Percentiles rank a stretch among this genome's conserved stretches.
Conservation (phyloP, 2,797 vertebrate species). For the Kryptolebias ocellatus region DNA sequence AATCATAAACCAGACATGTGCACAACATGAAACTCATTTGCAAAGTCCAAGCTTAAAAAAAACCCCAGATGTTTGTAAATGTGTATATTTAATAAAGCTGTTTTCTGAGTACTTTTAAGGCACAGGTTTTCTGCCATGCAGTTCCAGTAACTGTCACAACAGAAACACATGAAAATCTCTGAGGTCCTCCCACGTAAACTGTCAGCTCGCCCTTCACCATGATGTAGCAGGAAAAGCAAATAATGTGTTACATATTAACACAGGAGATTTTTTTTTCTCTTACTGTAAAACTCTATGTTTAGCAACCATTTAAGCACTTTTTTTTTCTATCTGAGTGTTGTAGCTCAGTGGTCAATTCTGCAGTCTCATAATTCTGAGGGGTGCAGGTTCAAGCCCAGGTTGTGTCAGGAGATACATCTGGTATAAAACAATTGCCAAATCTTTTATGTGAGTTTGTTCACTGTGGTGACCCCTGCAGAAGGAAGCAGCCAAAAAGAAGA, state of each 20-base stretch:
- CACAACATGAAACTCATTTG: constrained; percentile 4
- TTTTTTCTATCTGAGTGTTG: constrained; percentile 15
- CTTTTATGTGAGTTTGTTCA: no score
- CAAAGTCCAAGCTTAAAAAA: constrained; percentile 11
- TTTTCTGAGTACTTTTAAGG: constrained; percentile 17
- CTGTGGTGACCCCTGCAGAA: no score
- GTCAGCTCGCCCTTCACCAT: constrained; percentile 57
- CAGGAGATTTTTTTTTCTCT: constrained; percentile 19
- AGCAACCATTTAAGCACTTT: constrained; percentile 33
- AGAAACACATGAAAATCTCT: constrained; percentile 30
- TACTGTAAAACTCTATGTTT: constrained; percentile 54
- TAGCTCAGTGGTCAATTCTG: no score
- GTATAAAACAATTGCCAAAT: no score
- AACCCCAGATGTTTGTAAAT: constrained; percentile 32
- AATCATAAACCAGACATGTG: constrained; percentile 6
- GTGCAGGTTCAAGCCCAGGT: no score
- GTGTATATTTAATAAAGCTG: not conserved
- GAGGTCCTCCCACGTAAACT: constrained; percentile 42
- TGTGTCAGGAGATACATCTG: no score
- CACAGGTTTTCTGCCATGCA: constrained; percentile 11
- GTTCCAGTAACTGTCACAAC: constrained; percentile 24
- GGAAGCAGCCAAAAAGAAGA: no score
- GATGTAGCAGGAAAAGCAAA: constrained; percentile 51
- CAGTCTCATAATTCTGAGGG: no score
- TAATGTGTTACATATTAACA: constrained; percentile 38